Percentiles rank a stretch among this genome's conserved stretches.
Conservation (phyloP, 2,888 invertebrate genomes). For the Thera britannica region DNA sequence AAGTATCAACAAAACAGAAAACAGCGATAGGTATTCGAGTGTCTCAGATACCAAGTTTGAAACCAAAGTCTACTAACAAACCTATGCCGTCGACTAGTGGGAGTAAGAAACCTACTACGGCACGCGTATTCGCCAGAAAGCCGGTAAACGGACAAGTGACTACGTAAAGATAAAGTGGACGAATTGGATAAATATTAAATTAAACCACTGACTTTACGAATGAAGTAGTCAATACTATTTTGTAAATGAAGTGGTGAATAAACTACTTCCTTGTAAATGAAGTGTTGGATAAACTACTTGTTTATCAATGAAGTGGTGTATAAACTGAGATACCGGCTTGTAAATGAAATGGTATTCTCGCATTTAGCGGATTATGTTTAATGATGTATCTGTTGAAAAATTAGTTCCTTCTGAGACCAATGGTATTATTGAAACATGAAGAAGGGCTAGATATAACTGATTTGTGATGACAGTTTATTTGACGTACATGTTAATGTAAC, state of each 20-base stretch:
- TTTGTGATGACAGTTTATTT: conserved; percentile 11
- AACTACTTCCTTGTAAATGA: conserved; percentile 8
- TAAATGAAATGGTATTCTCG: conserved; percentile 8
- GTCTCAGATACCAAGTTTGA: conserved; percentile 75
- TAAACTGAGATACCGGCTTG: not conserved
- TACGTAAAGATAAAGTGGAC: conserved; percentile 46
- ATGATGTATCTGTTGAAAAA: conserved; percentile 4
- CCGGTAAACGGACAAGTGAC: conserved; percentile 60
- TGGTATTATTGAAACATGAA: not conserved
- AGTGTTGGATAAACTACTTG: conserved; percentile 15
- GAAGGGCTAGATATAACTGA: conserved; percentile 17
- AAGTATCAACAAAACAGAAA: conserved; percentile 73
- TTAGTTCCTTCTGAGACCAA: conserved; percentile 1
- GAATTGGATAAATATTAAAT: conserved; percentile 19
- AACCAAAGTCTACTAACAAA: conserved; percentile 62
- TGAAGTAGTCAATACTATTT: conserved; percentile 6
- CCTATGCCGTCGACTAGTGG: conserved; percentile 48
- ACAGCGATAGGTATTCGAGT: conserved; percentile 76
- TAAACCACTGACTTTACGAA: conserved; percentile 8
- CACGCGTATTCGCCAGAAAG: conserved; percentile 66
- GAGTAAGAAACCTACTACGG: conserved; percentile 59
- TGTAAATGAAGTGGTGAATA: conserved; percentile 11
- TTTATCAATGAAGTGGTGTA: conserved; percentile 13
- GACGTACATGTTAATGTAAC: not conserved
- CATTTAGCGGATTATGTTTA: not conserved